Percentiles rank a stretch among this genome's conserved stretches.
phyloP scores from a whole-genome alignment of 2,113 vertebrate species.

The Desmodus rotundus region DNA sequence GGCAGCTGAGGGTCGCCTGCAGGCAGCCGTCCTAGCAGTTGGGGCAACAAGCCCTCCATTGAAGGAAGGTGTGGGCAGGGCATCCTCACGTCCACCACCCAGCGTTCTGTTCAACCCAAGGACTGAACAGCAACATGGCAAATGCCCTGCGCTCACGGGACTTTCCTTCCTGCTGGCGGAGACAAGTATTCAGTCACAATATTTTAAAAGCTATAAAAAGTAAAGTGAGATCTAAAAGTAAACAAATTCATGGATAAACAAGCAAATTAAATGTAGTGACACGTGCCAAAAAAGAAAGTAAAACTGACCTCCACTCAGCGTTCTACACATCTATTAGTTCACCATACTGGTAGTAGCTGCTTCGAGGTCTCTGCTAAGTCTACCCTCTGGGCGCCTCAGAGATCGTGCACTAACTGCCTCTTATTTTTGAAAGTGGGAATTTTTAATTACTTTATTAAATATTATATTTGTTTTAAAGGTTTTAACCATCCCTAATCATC shows the following conservation, averaged over 20 bases:
- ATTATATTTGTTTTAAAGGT: conserved; percentile 30
- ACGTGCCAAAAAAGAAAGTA: too few species aligned
- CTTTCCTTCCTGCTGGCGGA: background rate
- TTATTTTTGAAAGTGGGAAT: background rate
- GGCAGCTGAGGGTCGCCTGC: background rate
- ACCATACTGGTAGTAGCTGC: background rate
- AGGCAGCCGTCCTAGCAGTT: too few species aligned
- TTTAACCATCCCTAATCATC: conserved; percentile 26
- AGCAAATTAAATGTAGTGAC: too few species aligned
- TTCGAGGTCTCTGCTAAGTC: background rate
- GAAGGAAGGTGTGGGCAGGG: background rate
- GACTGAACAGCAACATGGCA: background rate
- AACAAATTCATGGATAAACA: too few species aligned
- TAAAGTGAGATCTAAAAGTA: too few species aligned
- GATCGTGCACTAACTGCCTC: too few species aligned
- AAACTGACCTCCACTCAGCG: too few species aligned
- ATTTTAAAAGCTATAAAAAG: background rate
- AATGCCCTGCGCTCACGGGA: background rate
- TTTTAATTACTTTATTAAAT: conserved; percentile 66
- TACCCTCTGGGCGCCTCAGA: background rate
- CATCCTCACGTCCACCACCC: background rate
- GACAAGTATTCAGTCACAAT: background rate
- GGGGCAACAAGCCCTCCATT: background rate
- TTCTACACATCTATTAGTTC: too few species aligned
- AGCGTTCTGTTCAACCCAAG: background rate